Evolutionary conservation across 2,888 invertebrate species (phyloP).

Genomic region (Eristalis pertinax): DNA sequence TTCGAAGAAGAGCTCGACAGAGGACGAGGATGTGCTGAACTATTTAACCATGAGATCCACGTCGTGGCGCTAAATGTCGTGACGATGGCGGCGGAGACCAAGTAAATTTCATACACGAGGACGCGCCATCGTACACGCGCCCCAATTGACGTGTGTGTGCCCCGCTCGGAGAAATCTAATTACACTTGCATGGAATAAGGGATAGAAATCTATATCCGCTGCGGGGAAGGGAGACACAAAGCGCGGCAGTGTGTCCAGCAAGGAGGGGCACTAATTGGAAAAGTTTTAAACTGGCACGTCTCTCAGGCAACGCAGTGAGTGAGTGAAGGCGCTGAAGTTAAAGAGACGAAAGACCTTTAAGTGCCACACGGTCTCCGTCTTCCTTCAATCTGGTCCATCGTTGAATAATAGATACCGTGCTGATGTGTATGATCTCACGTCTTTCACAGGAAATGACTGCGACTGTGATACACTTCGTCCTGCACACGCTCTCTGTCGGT

Average conservation of each 20-base stretch:
- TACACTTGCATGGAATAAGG: conserved; percentile 26
- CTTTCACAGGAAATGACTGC: not conserved
- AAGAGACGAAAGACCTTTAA: not conserved
- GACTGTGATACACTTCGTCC: not conserved
- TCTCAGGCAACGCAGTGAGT: not conserved
- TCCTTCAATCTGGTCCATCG: not conserved
- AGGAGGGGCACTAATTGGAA: not conserved
- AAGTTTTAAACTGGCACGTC: not conserved
- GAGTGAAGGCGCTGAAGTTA: not conserved
- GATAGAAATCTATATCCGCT: conserved; percentile 3
- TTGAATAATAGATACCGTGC: not conserved
- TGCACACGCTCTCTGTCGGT: not conserved
- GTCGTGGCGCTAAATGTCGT: not conserved
- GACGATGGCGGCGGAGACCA: not conserved
- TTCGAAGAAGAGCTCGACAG: not conserved
- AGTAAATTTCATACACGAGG: not conserved
- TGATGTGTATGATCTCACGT: not conserved
- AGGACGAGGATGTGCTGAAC: not conserved
- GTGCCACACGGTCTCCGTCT: not conserved
- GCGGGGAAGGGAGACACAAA: not conserved
- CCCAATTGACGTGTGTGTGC: not conserved
- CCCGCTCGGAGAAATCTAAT: conserved; percentile 26
- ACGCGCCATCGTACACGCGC: not conserved
- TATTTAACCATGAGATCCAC: not conserved
- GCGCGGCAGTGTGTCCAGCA: not conserved